Evolutionary conservation across 2,113 vertebrate species (phyloP).

Genomic region (Chitala chitala): DNA sequence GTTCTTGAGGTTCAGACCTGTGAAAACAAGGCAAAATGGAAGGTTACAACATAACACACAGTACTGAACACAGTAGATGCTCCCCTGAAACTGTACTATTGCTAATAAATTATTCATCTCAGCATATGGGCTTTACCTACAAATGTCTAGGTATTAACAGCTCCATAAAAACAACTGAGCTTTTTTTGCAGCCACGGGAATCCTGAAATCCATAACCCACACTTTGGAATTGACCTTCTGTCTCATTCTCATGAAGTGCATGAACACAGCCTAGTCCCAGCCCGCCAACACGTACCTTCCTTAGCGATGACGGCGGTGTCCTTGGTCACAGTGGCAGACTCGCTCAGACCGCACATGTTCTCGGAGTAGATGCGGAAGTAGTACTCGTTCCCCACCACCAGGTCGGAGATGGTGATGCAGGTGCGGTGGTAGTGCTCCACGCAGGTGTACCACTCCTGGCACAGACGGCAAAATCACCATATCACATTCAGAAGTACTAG

Average conservation of each 20-base stretch:
- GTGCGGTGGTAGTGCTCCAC: slow-evolving; percentile 91
- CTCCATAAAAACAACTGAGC: too few relatives aligned
- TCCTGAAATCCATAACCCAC: not conserved
- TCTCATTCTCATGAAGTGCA: too few relatives aligned
- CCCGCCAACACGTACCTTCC: slow-evolving; percentile 66
- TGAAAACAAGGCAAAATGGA: slow-evolving; percentile 52
- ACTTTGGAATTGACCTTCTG: not conserved
- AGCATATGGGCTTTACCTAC: too few relatives aligned
- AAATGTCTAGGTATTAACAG: too few relatives aligned
- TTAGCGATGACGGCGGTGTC: slow-evolving; percentile 88
- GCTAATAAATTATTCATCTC: not conserved
- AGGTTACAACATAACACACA: slow-evolving; percentile 59
- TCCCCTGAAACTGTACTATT: not conserved
- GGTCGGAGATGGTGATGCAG: slow-evolving; percentile 82
- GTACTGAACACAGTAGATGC: not conserved
- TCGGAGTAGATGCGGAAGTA: slow-evolving; percentile 90
- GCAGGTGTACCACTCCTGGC: slow-evolving; percentile 68
- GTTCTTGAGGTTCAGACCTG: slow-evolving; percentile 77
- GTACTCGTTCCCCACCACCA: slow-evolving; percentile 93
- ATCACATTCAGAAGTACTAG: not conserved
- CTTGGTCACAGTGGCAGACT: slow-evolving; percentile 82
- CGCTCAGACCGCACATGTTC: slow-evolving; percentile 92
- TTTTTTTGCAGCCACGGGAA: too few relatives aligned
- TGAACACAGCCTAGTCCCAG: not conserved
- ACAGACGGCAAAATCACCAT: not conserved